Evolutionary conservation across 2,797 vertebrate species (phyloP).

Genomic region (Sparus aurata): DNA sequence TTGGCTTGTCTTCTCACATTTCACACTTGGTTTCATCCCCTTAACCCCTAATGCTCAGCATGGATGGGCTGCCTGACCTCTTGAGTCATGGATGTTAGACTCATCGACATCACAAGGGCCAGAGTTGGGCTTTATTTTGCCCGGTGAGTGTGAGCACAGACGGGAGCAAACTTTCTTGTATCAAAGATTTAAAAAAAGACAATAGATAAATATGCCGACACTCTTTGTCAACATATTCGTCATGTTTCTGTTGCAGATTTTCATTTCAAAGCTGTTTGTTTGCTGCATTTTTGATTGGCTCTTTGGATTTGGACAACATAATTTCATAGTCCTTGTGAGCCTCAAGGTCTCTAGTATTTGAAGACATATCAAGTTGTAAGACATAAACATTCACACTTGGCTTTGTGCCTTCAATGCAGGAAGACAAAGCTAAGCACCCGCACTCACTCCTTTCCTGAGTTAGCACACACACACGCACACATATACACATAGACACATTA

Average conservation of each 20-base stretch:
- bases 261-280: slow-evolving; percentile 27
- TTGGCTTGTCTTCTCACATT: slow-evolving; percentile 86
- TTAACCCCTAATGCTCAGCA: slow-evolving; percentile 77
- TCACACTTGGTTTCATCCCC: slow-evolving; percentile 85
- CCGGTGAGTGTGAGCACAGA: slow-evolving; percentile 45
- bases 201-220: neutral
- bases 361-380: slow-evolving; percentile 43
- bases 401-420: slow-evolving; percentile 51
- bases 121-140: slow-evolving; percentile 57
- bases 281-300: neutral
- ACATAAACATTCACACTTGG: slow-evolving; percentile 42
- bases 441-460: slow-evolving; percentile 34
- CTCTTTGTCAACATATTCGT: slow-evolving; percentile 26
- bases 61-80: slow-evolving; percentile 75
- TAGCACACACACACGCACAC: slow-evolving; percentile 17
- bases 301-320: slow-evolving; percentile 22
- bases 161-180: slow-evolving; percentile 31
- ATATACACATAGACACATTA: slow-evolving; percentile 46
- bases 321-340: slow-evolving; percentile 15
- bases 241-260: slow-evolving; percentile 40
- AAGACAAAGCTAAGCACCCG: slow-evolving; percentile 60
- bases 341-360: slow-evolving; percentile 19
- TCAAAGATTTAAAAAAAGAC: slow-evolving; percentile 10
- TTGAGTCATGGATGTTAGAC: slow-evolving; percentile 80
- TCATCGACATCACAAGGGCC: slow-evolving; percentile 69